These are phyloP conservation scores for Centropristis striata DNA, from an alignment of 2,113 vertebrate genomes.

Conservation along the genomic window DNA sequence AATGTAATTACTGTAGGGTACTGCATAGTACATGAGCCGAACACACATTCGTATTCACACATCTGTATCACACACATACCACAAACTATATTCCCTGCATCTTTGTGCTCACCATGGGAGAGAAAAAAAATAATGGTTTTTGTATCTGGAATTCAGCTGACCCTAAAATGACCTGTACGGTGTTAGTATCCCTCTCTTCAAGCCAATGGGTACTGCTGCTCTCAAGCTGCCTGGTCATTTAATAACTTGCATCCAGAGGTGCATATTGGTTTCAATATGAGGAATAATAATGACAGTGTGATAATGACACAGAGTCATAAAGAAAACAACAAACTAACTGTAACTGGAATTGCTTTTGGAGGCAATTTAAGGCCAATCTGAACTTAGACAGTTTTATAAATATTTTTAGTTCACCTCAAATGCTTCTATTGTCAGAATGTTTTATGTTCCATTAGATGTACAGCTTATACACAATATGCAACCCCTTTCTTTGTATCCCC, in stretches of 20 bases:
- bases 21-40: conserved; percentile 35
- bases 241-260: conserved; percentile 23
- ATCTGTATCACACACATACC: conserved; percentile 19
- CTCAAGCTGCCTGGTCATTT: conserved; percentile 19
- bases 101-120: conserved; percentile 17
- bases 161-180: conserved; percentile 33
- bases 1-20: conserved; percentile 60
- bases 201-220: conserved; percentile 16
- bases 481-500: neutral
- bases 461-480: neutral
- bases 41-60: conserved; percentile 33
- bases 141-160: conserved; percentile 41
- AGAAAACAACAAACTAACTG: conserved; percentile 10
- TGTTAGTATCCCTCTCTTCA: conserved; percentile 17
- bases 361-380: conserved; percentile 10
- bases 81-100: conserved; percentile 32
- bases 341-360: conserved; percentile 17
- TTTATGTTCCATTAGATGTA: neutral
- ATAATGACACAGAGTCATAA: conserved; percentile 9
- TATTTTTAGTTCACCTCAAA: neutral
- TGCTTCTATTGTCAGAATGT: neutral
- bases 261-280: conserved; percentile 34
- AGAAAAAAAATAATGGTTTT: conserved; percentile 22
- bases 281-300: conserved; percentile 10
- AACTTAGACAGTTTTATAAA: neutral